Evolutionary conservation across 2,888 invertebrate genomes (phyloP).

Genomic region (Heliconius aoede): DNA sequence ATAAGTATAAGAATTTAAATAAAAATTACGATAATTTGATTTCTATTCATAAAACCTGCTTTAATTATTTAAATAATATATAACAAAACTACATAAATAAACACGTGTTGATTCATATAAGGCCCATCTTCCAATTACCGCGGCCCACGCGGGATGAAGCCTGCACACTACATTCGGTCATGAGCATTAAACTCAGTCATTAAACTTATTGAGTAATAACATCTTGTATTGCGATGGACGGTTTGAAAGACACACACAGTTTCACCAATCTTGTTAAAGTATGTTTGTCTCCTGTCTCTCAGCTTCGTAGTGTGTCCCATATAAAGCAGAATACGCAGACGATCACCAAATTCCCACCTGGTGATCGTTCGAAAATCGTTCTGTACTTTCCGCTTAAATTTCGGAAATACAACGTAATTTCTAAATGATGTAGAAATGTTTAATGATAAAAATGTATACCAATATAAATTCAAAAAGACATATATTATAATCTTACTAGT

Average conservation of each 20-base stretch:
- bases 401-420: too few relatives aligned
- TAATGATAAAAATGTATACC: too few relatives aligned
- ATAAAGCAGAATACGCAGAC: not conserved
- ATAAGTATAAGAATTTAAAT: not conserved
- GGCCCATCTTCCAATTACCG: slow-evolving; percentile 11
- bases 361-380: not conserved
- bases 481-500: too few relatives aligned
- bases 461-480: not conserved
- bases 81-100: not conserved
- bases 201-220: slow-evolving; percentile 8
- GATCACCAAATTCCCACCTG: too few relatives aligned
- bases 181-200: slow-evolving; percentile 6
- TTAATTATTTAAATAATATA: not conserved
- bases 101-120: not conserved
- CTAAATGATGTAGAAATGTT: not conserved
- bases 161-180: slow-evolving; percentile 14
- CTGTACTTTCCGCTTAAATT: not conserved
- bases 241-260: not conserved
- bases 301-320: too few relatives aligned
- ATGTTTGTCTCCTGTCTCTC: too few relatives aligned
- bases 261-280: not conserved
- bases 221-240: not conserved
- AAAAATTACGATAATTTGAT: not conserved
- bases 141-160: slow-evolving; percentile 16
- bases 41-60: not conserved